Percentiles rank a stretch among this genome's conserved stretches.
These are phyloP conservation scores for Pseudomugil gertrudae DNA, from an alignment of 2,797 vertebrate species.

Conservation along the genomic window DNA sequence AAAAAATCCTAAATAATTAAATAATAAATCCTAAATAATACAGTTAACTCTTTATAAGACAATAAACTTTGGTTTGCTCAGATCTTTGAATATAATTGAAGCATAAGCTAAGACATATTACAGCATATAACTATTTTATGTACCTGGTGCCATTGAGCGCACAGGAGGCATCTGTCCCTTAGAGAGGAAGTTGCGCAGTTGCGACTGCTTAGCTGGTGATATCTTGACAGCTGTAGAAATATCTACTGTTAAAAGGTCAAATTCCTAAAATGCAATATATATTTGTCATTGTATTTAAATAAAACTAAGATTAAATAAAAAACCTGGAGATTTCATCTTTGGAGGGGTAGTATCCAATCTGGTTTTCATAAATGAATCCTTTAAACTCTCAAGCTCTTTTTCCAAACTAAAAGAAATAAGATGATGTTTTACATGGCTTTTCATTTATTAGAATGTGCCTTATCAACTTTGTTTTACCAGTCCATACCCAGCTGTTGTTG, in stretches of 20 bases:
- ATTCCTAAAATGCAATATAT: not conserved
- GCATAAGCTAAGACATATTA: not conserved
- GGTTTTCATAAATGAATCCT: conserved; percentile 87
- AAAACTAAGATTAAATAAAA: not conserved
- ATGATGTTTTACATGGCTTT: not conserved
- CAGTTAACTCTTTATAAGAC: not conserved
- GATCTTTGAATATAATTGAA: not conserved
- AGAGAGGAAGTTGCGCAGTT: conserved; percentile 93
- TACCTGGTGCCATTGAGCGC: conserved; percentile 96
- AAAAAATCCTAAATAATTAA: not conserved
- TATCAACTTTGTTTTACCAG: not conserved
- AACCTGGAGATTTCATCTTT: conserved; percentile 86
- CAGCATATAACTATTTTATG: not conserved
- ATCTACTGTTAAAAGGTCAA: not conserved
- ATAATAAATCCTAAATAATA: not conserved
- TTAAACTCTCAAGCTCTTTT: conserved; percentile 90
- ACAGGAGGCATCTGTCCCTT: conserved; percentile 94
- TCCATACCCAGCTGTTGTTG: conserved; percentile 51
- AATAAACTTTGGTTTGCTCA: not conserved
- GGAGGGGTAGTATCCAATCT: conserved; percentile 81
- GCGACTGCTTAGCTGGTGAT: conserved; percentile 89
- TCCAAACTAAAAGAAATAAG: conserved; percentile 84
- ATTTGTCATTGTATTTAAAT: not conserved
- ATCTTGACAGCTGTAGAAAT: conserved; percentile 83
- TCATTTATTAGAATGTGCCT: not conserved